Evolutionary conservation across 2,113 vertebrate genomes (phyloP), one percentile per base, ranked within the genome.

Genomic region (Ciconia maguari): DNA sequence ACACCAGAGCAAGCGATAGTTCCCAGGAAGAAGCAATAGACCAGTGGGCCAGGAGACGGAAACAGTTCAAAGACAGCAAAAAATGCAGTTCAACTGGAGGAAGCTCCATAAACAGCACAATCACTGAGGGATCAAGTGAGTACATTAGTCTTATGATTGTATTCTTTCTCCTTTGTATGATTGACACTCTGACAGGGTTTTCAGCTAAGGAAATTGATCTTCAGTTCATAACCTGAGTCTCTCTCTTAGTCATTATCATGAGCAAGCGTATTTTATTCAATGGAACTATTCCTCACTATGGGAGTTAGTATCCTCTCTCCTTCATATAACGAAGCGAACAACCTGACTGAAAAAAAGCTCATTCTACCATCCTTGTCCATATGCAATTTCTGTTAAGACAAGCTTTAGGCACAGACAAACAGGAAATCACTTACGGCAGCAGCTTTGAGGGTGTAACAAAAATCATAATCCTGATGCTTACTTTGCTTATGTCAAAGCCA

Each of bases 61-160:
- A 98, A 74, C 98, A 98, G 25, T 99, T 99, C 96, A 99, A 98
- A 94, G 98, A 99, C 7, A 98, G 98, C 90, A 99, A 98, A 76
- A 98, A 98, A 46, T 98, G 98, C 94, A 98, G 98, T 91, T 99
- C 99, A 32, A 90, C 98, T 25, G 99, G 98, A 70, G 98, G 97
- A 54, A 98, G 98, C 58, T 99, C 99, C 12, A 94, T 99, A 36
- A 97, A 98, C 95, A 99, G 99, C 70, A 99, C 98, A 76, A 96
- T 99, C 92, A 99, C 99, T 2, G 98, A 99, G 72, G 98, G 98
- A 88, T 99, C 99, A 86, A 95, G 99, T 99, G 90, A 97, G 98
- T 97, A 95, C 12, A 20, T 48, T 9, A 11, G 30, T 36, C 10
- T 83, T 70, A 36, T 1, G 16, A 30, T 34, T 68, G 8, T 61